Percentiles rank a stretch among this genome's conserved stretches.
Conservation (phyloP, 2,113 vertebrate species). For the Pelvicachromis taeniatus region DNA sequence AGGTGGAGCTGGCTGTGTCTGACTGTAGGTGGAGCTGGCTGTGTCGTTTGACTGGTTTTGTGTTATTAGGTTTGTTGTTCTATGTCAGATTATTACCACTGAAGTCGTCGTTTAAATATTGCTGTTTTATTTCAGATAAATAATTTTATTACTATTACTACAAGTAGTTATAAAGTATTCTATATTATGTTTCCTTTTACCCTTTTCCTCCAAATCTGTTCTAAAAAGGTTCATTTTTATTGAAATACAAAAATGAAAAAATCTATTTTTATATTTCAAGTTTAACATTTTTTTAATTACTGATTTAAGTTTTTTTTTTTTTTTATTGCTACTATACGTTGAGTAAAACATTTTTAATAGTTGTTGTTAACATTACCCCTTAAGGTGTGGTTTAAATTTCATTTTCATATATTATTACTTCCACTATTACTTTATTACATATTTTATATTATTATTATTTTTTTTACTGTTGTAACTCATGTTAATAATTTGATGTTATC, state of each 20-base stretch:
- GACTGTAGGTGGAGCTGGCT: too few relatives aligned
- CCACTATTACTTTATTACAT: too few relatives aligned
- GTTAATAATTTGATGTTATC: rapidly evolving
- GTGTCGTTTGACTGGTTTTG: rapidly evolving
- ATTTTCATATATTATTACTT: neutral
- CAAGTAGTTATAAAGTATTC: neutral
- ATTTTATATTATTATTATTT: neutral
- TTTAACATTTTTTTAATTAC: neutral
- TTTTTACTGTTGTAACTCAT: neutral
- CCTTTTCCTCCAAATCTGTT: neutral
- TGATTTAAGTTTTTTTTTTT: neutral
- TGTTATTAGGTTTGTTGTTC: neutral
- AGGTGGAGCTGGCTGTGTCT: too few relatives aligned
- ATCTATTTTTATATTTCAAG: neutral
- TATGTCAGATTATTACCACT: neutral
- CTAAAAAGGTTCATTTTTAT: neutral
- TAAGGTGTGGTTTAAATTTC: neutral
- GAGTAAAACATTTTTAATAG: neutral
- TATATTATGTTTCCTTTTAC: neutral
- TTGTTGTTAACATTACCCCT: neutral
- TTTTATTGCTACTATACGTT: neutral
- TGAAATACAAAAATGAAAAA: neutral
- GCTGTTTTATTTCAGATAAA: neutral
- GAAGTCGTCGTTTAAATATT: neutral
- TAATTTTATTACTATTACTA: neutral